Evolutionary conservation across 2,113 vertebrate species (phyloP).

Genomic region (Gymnogyps californianus): DNA sequence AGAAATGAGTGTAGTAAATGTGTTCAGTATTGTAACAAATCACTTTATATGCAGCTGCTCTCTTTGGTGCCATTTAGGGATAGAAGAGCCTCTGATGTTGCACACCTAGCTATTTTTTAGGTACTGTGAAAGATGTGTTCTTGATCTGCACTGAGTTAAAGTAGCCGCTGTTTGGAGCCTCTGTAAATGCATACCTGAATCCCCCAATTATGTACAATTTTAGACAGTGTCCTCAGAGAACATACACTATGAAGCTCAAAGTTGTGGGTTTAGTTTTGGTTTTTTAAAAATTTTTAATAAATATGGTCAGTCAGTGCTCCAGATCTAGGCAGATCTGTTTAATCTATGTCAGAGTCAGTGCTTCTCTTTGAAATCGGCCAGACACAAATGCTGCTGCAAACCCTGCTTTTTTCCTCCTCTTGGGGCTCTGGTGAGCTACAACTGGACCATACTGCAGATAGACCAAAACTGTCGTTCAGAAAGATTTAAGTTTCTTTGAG

Average conservation of each 20-base stretch:
- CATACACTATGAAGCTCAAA: background rate
- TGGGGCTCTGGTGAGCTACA: background rate
- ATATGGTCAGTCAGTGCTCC: background rate
- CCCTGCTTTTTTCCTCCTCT: background rate
- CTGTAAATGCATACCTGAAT: background rate
- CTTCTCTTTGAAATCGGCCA: background rate
- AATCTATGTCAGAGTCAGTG: fast-evolving
- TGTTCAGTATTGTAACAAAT: slow-evolving; percentile 17
- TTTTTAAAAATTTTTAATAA: background rate
- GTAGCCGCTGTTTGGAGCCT: background rate
- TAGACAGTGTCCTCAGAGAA: background rate
- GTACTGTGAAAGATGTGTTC: background rate
- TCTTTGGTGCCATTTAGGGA: slow-evolving; percentile 68
- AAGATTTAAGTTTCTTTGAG: background rate
- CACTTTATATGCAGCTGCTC: slow-evolving; percentile 44
- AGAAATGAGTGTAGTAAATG: slow-evolving; percentile 53
- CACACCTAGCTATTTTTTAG: background rate
- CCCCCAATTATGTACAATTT: background rate
- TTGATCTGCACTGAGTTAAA: background rate
- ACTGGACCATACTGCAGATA: background rate
- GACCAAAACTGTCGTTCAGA: background rate
- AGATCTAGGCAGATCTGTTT: background rate
- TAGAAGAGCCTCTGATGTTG: background rate
- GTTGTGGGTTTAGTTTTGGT: background rate
- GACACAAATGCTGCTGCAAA: background rate